Base-by-base conservation (phyloP, 2,113 vertebrate genomes). In the Melanocharis versteri region DNA sequence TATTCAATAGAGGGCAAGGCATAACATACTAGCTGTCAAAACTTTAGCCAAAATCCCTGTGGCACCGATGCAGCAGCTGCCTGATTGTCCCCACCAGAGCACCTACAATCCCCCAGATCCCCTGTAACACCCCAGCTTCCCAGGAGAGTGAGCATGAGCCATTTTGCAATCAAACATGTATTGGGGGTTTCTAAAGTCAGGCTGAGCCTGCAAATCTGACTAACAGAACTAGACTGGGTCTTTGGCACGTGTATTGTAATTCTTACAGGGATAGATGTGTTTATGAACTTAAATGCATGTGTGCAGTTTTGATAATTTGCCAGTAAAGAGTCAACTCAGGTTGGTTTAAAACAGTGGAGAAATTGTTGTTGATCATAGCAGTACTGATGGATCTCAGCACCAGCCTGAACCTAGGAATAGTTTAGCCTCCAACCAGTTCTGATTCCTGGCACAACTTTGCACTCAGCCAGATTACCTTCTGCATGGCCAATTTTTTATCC, bases 91-190 rank as follows among this genome's bases (percentile, higher is more conserved):
- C 13, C 60, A 48, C 8, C 50, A 56, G 27, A 54, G 40, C 35
- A 45, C 26, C 51, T 61, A 12, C 27, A 57, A 2, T 69, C 16
- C 45, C 54, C 9, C 30, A 24, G 13, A 28, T 54, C 26, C 14
- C 30, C 12, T 0, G 0, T 28, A 27, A 23, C 37, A 64, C 26
- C 13, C 22, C 39, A 19, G 16, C 45, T 78, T 56, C 60, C 58
- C 10, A 0, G 13, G 28, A 33, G 18, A 60, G 18, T 22, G 23
- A 57, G 22, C 16, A 11, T 6, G 45, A 92, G 57, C 28, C 31
- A 9, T 61, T 88, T 54, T 39, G 45, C 69, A 70, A 45, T 65
- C 1, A 2, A 42, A 47, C 11, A 0, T 1, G 3, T 56, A 3
- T 4, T 37, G 35, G 17, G 7, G 7, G 5, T 20, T 83, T 83